phyloP scores from a whole-genome alignment of 2,113 vertebrate species.

The Camelus dromedarius region DNA sequence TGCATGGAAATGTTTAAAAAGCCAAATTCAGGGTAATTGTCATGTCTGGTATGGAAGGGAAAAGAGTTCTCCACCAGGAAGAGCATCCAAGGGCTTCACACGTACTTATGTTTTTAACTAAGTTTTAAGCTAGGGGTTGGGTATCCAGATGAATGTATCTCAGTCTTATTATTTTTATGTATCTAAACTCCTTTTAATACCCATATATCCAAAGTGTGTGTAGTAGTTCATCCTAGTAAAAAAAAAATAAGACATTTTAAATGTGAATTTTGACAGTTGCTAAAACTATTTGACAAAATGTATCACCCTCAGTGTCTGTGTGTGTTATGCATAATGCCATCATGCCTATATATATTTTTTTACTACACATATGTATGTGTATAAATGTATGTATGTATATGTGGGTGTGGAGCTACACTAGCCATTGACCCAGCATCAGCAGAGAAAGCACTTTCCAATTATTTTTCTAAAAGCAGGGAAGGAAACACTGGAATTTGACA shows the following conservation, averaged over 20 bases:
- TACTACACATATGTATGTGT: background rate
- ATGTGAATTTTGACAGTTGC: background rate
- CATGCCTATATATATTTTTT: background rate
- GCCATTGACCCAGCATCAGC: background rate
- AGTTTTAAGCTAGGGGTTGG: background rate
- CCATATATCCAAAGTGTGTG: background rate
- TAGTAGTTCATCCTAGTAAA: background rate
- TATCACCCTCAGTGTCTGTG: background rate
- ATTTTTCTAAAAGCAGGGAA: background rate
- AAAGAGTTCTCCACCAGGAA: background rate
- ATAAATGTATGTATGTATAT: background rate
- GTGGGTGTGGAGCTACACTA: background rate
- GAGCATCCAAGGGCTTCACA: background rate
- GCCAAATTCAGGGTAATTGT: background rate
- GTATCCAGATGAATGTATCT: background rate
- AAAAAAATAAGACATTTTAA: background rate
- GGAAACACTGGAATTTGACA: background rate
- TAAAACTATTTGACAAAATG: conserved; percentile 23
- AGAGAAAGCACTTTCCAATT: background rate
- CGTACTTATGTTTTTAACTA: background rate
- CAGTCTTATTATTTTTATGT: background rate
- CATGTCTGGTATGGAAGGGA: background rate
- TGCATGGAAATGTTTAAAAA: background rate
- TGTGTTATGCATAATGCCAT: background rate
- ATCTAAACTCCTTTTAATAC: background rate